A percentile compares a stretch with the other conserved stretches of the same genome.
Evolutionary conservation across 2,888 invertebrate species (phyloP).

Genomic region (Pharmacophagus antenor): DNA sequence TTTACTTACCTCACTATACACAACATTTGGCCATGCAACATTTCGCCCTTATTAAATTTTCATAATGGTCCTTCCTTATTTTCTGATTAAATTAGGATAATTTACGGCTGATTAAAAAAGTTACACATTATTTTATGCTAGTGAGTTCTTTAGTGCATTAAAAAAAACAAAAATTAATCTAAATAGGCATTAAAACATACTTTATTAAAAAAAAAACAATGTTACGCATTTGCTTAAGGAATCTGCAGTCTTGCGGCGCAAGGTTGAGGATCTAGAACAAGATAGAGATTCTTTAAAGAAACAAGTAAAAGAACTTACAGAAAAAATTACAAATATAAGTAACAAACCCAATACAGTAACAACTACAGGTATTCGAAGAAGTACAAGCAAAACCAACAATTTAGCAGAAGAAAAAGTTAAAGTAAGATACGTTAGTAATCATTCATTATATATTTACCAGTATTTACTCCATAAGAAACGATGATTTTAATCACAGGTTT

Average conservation of each 20-base stretch:
- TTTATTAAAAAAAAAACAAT: too few relatives aligned
- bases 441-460: neutral
- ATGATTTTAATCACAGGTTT: conserved; percentile 57
- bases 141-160: neutral
- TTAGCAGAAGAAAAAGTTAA: conserved; percentile 85
- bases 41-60: too few relatives aligned
- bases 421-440: conserved; percentile 49
- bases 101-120: neutral
- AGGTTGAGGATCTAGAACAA: conserved; percentile 91
- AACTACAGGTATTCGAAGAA: conserved; percentile 54
- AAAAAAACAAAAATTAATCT: too few relatives aligned
- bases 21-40: too few relatives aligned
- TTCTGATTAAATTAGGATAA: too few relatives aligned
- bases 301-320: conserved; percentile 88
- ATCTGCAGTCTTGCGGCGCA: conserved; percentile 89
- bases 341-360: conserved; percentile 59
- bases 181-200: too few relatives aligned
- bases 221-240: too few relatives aligned
- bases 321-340: conserved; percentile 81
- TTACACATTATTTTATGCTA: neutral
- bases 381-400: conserved; percentile 64
- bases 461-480: neutral
- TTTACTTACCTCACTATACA: too few relatives aligned
- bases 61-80: too few relatives aligned
- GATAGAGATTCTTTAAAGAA: conserved; percentile 87